Evolutionary conservation across 2,113 vertebrate genomes (phyloP), one percentile per base, ranked within the genome.

Genomic region (Bolborhynchus lineola): DNA sequence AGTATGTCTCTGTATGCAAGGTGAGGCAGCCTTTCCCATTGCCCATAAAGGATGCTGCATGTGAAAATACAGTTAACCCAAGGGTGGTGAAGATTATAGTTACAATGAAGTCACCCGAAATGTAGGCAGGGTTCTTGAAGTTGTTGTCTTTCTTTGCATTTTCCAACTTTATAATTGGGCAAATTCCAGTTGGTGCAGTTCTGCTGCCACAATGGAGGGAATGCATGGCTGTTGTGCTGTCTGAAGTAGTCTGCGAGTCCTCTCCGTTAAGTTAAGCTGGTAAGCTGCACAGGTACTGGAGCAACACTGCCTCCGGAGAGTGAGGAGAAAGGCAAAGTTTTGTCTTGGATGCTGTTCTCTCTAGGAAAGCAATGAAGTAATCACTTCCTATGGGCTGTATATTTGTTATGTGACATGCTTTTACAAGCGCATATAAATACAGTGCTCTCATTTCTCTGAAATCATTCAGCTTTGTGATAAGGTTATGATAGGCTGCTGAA

Each of bases 341-440:
- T 47, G 12, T 6, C 69, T 52, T 25, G 53, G 59, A 4, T 39
- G 26, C 15, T 41, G 12, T 31, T 20, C 67, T 35, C 15, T 44
- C 37, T 21, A 44, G 50, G 42, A 53, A 10, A 64, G 17, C 47
- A 63, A 6, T 6, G 17, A 46, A 46, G 29, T 1, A 13, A 33
- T 35, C 5, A 1, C 16, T n/a, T 28, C 55, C 35, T 24, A 1
- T 1, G 13, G 75, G 42, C 11, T 24, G 2, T 4, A 6, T 24
- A 4, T 35, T 39, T n/a, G 13, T 21, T 18, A 3, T 0, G 9
- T 0, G 1, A 12, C 0, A 0, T 25, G 24, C 20, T 52, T 39
- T 33, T 42, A 8, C 4, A 25, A 31, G 20, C 25, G 1, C 0
- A 0, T 13, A 13, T 23, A 19, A 86, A 39, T 33, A 12, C 7